These are phyloP conservation scores for Psylliodes chrysocephalus DNA, from an alignment of 2,888 invertebrate genomes.

Conservation along the genomic window DNA sequence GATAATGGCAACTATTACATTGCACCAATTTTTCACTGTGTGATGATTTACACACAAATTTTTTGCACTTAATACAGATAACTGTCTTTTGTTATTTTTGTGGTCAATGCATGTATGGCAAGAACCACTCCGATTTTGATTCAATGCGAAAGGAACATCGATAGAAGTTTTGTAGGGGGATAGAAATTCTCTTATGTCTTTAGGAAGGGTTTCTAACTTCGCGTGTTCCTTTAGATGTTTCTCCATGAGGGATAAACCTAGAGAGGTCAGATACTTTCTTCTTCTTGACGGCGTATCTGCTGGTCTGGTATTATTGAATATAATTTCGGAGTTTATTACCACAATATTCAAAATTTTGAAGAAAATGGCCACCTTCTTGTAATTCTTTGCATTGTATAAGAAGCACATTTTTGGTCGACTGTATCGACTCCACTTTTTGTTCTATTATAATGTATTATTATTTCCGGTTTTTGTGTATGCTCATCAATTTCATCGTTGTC, in stretches of 20 bases:
- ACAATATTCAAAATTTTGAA: constrained; percentile 5
- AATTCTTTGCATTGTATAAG: too few species aligned
- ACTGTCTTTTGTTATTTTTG: constrained; percentile 18
- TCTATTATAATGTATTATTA: not conserved
- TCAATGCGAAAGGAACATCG: not conserved
- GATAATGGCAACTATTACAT: too few species aligned
- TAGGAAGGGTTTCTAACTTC: constrained; percentile 16
- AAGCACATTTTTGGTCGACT: too few species aligned
- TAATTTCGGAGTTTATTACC: constrained; percentile 21
- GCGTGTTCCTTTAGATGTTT: not conserved
- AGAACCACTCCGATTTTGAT: not conserved
- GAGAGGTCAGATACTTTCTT: not conserved
- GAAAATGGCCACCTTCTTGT: not conserved
- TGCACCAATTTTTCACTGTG: too few species aligned
- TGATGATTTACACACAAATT: too few species aligned
- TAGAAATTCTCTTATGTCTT: constrained; percentile 13
- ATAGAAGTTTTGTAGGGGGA: not conserved
- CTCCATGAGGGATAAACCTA: constrained; percentile 21
- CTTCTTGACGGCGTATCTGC: too few species aligned
- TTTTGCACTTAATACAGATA: constrained; percentile 5
- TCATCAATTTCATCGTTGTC: constrained; percentile 18
- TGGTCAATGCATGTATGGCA: constrained; percentile 20
- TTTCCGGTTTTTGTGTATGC: constrained; percentile 17
- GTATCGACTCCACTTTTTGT: not conserved
- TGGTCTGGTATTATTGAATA: constrained; percentile 17